Evolutionary conservation across 2,113 vertebrate species (phyloP).

Genomic region (Eira barbara): DNA sequence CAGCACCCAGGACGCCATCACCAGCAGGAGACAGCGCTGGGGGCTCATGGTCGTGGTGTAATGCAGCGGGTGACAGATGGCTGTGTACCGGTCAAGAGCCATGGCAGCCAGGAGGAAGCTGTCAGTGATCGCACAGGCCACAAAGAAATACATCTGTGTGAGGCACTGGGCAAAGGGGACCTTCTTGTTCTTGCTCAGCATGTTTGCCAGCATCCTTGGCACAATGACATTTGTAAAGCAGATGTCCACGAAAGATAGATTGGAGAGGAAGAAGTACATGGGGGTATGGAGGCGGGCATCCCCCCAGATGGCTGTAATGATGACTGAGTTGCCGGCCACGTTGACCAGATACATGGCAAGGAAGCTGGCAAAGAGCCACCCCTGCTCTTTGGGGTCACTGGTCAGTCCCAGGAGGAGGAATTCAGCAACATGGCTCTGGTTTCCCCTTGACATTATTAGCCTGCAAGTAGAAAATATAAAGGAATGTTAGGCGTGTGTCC

Average conservation of each 20-base stretch:
- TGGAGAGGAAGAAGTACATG: conserved; percentile 70
- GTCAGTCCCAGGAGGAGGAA: conserved; percentile 64
- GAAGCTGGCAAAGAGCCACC: conserved; percentile 52
- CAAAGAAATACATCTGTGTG: conserved; percentile 72
- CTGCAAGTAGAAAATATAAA: neutral
- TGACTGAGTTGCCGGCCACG: conserved; percentile 49
- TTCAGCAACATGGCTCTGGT: conserved; percentile 38
- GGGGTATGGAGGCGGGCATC: conserved; percentile 49
- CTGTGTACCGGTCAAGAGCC: conserved; percentile 24
- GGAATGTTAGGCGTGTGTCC: neutral
- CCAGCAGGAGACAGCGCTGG: neutral
- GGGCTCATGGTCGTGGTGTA: conserved; percentile 41
- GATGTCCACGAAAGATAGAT: conserved; percentile 59
- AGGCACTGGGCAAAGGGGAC: conserved; percentile 47
- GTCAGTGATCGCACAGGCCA: conserved; percentile 40
- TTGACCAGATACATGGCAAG: conserved; percentile 61
- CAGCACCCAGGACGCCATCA: neutral
- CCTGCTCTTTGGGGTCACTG: conserved; percentile 12
- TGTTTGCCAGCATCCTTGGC: conserved; percentile 56
- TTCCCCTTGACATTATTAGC: neutral
- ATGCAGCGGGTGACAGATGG: conserved; percentile 47
- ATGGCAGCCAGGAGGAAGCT: conserved; percentile 43
- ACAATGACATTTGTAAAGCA: conserved; percentile 55
- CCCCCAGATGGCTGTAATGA: conserved; percentile 39
- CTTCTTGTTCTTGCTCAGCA: conserved; percentile 29